These are phyloP conservation scores for Larimichthys polyactis DNA, from an alignment of 2,113 vertebrate genomes.

Conservation along the genomic window DNA sequence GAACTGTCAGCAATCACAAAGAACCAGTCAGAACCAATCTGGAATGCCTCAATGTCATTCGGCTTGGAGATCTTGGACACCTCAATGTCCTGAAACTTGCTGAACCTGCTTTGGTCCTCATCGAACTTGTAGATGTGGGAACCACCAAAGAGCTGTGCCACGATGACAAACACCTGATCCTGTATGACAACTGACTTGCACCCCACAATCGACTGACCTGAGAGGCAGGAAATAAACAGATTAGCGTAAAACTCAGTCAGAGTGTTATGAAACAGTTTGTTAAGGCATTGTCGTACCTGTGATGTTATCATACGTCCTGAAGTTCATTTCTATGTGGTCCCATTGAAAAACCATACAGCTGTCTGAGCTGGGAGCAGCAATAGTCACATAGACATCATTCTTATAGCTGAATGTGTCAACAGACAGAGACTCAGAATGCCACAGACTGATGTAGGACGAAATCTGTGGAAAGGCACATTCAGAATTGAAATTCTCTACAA, in stretches of 20 bases:
- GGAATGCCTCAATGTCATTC: conserved; percentile 96
- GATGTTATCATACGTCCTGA: conserved; percentile 98
- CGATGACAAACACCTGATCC: conserved; percentile 96
- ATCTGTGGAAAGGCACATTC: conserved; percentile 84
- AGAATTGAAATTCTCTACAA: background rate
- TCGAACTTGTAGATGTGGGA: conserved; percentile 98
- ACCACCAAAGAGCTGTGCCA: conserved; percentile 97
- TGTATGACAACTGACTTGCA: conserved; percentile 96
- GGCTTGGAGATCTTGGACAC: conserved; percentile 98
- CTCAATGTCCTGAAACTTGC: conserved; percentile 98
- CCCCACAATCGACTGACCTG: conserved; percentile 97
- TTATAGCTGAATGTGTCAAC: conserved; percentile 96
- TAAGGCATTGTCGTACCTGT: conserved; percentile 82
- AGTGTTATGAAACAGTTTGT: background rate
- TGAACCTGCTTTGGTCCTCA: conserved; percentile 96
- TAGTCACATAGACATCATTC: conserved; percentile 95
- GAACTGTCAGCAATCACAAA: conserved; percentile 98
- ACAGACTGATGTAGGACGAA: conserved; percentile 95
- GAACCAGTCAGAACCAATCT: conserved; percentile 93
- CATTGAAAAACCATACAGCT: conserved; percentile 98
- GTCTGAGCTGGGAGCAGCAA: conserved; percentile 94
- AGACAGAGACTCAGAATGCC: conserved; percentile 92
- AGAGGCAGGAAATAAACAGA: background rate
- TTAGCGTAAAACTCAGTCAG: background rate
- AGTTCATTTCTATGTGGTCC: conserved; percentile 99